Base-by-base conservation (phyloP, 2,888 invertebrate genomes). In the Taphrorychus bicolor region DNA sequence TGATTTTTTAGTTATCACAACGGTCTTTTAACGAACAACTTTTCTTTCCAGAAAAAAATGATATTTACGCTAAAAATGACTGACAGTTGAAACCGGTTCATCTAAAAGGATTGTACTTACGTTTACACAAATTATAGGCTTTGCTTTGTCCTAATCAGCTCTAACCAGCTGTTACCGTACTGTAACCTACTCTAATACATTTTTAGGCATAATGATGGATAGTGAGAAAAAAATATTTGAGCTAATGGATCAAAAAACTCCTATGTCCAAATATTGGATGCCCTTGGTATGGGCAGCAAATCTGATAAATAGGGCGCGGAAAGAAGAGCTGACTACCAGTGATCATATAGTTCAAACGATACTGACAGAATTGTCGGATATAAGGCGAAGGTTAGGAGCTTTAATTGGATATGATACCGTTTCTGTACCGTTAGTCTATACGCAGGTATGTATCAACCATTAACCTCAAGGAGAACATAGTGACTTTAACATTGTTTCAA, bases 191-290 rank as follows among this genome's bases (percentile, higher is more conserved):
- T n/a, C n/a, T n/a, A n/a, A n/a, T n/a, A n/a, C 7, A 52, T 52
- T 11, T 52, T 9, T 17, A 93, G 93, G 95, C 78, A 85, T 95
- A 51, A 93, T 95, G 93, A 87, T 94, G 84, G 94, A 95, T 79
- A 94, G 93, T 74, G 95, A 95, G 82, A 90, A 91, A 82, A 94
- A 94, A 81, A 94, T 95, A 59, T 94, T 95, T 80, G 95, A 95
- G 80, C 88, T 92, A 78, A 90, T 95, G 89, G 93, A 95, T 79
- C 90, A 90, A 11, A 94, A 94, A 80, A 93, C 93, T 74, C 92
- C 92, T 2, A 95, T 95, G 92, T 92, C 94, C 11, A 91, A 91
- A 84, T 95, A 95, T 80, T 95, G 95, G 95, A 93, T 95, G 92
- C 95, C 95, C 0, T 83, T 95, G 58, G 94, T 94, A 14, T 95